These are phyloP conservation scores for Aurelia aurita DNA, from an alignment of 30 jellyfish, hydroid and myxozoan species.

Conservation along the genomic window DNA sequence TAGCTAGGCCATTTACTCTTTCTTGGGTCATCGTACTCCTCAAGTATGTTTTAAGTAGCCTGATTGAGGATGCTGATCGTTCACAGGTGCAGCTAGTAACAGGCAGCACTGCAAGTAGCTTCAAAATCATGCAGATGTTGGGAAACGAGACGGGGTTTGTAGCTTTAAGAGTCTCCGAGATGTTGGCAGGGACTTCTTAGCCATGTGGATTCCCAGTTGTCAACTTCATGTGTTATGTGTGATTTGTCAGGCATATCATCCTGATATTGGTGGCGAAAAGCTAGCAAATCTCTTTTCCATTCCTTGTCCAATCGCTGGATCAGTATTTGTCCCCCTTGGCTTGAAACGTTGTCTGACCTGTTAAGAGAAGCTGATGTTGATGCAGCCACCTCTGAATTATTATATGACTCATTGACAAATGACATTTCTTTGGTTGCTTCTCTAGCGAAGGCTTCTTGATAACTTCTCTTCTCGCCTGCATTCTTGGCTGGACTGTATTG, in stretches of 20 bases:
- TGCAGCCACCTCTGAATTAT: too few relatives aligned
- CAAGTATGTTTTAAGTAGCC: slow-evolving; percentile 10
- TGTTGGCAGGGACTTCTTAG: neutral
- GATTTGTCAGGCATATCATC: slow-evolving; percentile 29
- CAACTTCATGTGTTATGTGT: slow-evolving; percentile 23
- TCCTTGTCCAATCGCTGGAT: slow-evolving; percentile 19
- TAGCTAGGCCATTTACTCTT: slow-evolving; percentile 33
- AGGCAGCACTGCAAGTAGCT: slow-evolving; percentile 21
- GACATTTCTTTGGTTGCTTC: too few relatives aligned
- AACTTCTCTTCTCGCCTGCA: neutral
- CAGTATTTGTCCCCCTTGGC: neutral
- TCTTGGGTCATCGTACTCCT: slow-evolving; percentile 35
- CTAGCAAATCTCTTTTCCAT: slow-evolving; percentile 9
- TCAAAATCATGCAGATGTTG: slow-evolving; percentile 2
- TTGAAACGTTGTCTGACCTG: neutral
- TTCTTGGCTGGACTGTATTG: neutral
- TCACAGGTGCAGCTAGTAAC: slow-evolving; percentile 41
- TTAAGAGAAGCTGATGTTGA: too few relatives aligned
- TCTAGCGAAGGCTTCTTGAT: neutral
- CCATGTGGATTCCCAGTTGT: slow-evolving; percentile 40
- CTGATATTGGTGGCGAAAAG: slow-evolving; percentile 5
- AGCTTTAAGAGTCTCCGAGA: neutral
- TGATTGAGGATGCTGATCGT: slow-evolving; percentile 29
- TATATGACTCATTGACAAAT: too few relatives aligned
- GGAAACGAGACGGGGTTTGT: neutral